Base-by-base conservation (phyloP, 2,797 vertebrate genomes). In the Enteromius treurensis region DNA sequence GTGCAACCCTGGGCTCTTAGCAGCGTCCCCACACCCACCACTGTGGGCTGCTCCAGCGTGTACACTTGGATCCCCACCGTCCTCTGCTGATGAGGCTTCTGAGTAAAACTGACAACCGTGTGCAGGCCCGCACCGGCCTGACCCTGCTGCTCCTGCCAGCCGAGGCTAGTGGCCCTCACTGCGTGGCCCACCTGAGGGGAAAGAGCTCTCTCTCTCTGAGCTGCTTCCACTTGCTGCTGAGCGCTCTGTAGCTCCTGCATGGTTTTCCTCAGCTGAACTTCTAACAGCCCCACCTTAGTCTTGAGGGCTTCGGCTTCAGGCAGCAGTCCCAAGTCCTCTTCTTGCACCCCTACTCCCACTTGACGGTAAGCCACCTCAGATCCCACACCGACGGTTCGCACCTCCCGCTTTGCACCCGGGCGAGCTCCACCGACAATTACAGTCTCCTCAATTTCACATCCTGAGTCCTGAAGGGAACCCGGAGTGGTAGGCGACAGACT, bases 31-130 rank as follows among this genome's bases (percentile, higher is more conserved):
- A 94, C 94, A 87, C 93, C 94, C 86, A 94, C 89, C 77, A 95
- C 89, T 0, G 91, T 95, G 1, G 95, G 94, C 90, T 95, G 94
- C 89, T 95, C 95, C 88, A 94, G 79, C 0, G 95, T 95, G 90
- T 95, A 96, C 83, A 96, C 95, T 89, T 96, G 95, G 87, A 96
- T 95, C 1, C 95, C 95, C 86, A 95, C 95, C 77, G 94, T 95
- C 84, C 95, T 94, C 88, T 95, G 94, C 45, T 93, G 90, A 15
- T 91, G 90, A 62, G 91, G 91, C 84, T 92, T 88, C 89, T 93
- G 94, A 51, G 92, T 93, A 88, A 95, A 95, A 91, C 93, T 88
- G 88, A 95, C 95, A 89, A 95, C 83, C 8, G 93, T 95, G 88
- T 94, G 93, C 82, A 94, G 90, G 15, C 90, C 83, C 3, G 49